A percentile compares a stretch with the other conserved stretches of the same genome.
These are phyloP conservation scores for Poecilobothrus nobilitatus DNA, from an alignment of 2,888 invertebrate species.

Conservation along the genomic window DNA sequence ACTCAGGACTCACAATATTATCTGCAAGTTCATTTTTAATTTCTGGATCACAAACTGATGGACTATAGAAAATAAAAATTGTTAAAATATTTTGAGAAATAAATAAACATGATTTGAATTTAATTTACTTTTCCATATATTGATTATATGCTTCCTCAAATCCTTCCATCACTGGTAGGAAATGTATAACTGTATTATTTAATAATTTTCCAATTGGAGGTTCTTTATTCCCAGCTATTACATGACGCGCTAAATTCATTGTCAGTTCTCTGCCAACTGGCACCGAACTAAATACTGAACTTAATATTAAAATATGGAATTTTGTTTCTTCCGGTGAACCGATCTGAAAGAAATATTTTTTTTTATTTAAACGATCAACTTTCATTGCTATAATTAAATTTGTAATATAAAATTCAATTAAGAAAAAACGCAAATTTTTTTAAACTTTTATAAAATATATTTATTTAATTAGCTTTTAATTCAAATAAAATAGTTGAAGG, in stretches of 20 bases:
- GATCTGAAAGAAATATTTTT: conserved; percentile 47
- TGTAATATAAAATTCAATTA: too few species aligned
- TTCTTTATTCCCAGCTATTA: conserved; percentile 64
- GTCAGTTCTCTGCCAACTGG: conserved; percentile 77
- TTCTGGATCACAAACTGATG: conserved; percentile 39
- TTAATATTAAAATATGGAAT: conserved; percentile 73
- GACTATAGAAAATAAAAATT: conserved; percentile 25
- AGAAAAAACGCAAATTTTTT: too few species aligned
- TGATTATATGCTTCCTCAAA: conserved; percentile 32
- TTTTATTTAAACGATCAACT: too few species aligned
- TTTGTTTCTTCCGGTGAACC: conserved; percentile 72
- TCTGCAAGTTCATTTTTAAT: conserved; percentile 55
- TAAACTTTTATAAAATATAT: too few species aligned
- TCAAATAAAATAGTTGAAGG: too few species aligned
- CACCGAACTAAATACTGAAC: conserved; percentile 72
- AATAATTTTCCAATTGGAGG: conserved; percentile 56
- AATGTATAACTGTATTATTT: conserved; percentile 64
- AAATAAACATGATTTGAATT: too few species aligned
- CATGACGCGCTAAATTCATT: conserved; percentile 72
- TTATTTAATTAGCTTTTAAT: too few species aligned
- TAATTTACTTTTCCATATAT: conserved; percentile 35
- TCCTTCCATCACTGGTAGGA: conserved; percentile 55
- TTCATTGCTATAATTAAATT: too few species aligned
- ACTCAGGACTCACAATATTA: conserved; percentile 47
- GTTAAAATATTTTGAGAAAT: not conserved